phyloP scores from a whole-genome alignment of 2,888 invertebrate genomes.

The Agriopis marginaria region DNA sequence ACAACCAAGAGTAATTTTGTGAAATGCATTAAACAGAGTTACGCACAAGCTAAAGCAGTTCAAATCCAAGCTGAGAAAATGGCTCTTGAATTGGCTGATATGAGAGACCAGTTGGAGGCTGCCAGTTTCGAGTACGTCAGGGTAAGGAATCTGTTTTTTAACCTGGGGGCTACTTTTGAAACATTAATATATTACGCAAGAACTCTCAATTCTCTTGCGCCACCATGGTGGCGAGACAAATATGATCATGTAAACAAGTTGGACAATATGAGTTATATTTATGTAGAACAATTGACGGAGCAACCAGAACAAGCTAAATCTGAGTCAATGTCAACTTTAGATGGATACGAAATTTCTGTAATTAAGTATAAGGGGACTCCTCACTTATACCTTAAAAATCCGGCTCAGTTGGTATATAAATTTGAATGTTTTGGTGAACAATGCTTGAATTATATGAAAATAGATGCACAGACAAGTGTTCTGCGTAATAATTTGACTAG shows the following conservation, averaged over 20 bases:
- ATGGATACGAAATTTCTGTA: conserved; percentile 36
- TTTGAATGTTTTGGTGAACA: conserved; percentile 49
- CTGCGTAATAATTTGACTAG: conserved; percentile 41
- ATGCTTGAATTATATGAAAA: conserved; percentile 56
- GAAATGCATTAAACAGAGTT: conserved; percentile 49
- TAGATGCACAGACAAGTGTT: conserved; percentile 42
- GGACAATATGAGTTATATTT: conserved; percentile 5
- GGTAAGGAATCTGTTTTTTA: conserved; percentile 50
- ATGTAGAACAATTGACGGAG: neutral
- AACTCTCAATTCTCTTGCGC: conserved; percentile 48
- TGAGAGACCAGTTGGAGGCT: conserved; percentile 46
- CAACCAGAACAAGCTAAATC: neutral
- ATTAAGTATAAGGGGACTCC: conserved; percentile 26
- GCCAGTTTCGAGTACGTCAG: conserved; percentile 48
- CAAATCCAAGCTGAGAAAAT: conserved; percentile 45
- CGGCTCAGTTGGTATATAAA: conserved; percentile 46
- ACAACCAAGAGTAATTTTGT: conserved; percentile 47
- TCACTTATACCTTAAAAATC: conserved; percentile 50
- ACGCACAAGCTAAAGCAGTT: conserved; percentile 44
- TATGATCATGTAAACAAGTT: conserved; percentile 29
- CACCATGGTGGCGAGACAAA: conserved; percentile 46
- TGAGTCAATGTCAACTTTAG: conserved; percentile 26
- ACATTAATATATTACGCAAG: conserved; percentile 50
- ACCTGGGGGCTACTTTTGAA: conserved; percentile 47
- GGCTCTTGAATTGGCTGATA: conserved; percentile 36